Conservation (phyloP, 2,113 vertebrate species). For the Electrona antarctica region DNA sequence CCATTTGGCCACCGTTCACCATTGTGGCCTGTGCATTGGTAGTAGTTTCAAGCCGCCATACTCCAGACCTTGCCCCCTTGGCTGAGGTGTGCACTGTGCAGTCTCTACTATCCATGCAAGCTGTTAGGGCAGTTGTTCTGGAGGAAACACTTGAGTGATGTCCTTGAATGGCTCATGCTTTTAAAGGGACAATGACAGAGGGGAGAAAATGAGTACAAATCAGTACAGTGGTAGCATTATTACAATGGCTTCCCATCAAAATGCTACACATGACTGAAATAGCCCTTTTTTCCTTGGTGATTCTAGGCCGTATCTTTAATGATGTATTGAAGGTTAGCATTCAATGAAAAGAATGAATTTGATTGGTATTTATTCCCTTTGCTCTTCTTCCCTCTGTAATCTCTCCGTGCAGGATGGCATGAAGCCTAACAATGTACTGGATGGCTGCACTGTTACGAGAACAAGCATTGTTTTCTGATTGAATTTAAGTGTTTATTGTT, state of each 20-base stretch:
- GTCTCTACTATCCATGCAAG: constrained; percentile 29
- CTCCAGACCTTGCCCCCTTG: constrained; percentile 60
- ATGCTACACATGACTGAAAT: constrained; percentile 57
- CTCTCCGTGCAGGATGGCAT: constrained; percentile 28
- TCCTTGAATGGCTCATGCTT: constrained; percentile 68
- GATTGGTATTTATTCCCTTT: constrained; percentile 65
- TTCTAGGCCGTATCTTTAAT: constrained; percentile 68
- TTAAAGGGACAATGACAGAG: constrained; percentile 50
- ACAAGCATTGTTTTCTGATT: constrained; percentile 8
- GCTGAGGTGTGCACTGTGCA: constrained; percentile 49
- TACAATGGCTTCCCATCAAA: constrained; percentile 67
- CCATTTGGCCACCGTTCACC: constrained; percentile 74
- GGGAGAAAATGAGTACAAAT: constrained; percentile 38
- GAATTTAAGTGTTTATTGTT: neutral
- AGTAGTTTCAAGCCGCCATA: constrained; percentile 57
- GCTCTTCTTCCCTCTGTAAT: constrained; percentile 35
- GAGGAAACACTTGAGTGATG: constrained; percentile 48
- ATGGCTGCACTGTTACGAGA: constrained; percentile 16
- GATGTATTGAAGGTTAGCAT: constrained; percentile 70
- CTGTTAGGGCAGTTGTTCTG: constrained; percentile 50
- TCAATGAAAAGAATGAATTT: constrained; percentile 69
- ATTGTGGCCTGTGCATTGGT: constrained; percentile 69
- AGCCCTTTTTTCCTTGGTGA: constrained; percentile 46
- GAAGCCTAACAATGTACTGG: constrained; percentile 20
- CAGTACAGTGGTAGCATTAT: constrained; percentile 57